These are phyloP conservation scores for Cynaeus angustus DNA, from an alignment of 2,888 invertebrate genomes.

Conservation along the genomic window DNA sequence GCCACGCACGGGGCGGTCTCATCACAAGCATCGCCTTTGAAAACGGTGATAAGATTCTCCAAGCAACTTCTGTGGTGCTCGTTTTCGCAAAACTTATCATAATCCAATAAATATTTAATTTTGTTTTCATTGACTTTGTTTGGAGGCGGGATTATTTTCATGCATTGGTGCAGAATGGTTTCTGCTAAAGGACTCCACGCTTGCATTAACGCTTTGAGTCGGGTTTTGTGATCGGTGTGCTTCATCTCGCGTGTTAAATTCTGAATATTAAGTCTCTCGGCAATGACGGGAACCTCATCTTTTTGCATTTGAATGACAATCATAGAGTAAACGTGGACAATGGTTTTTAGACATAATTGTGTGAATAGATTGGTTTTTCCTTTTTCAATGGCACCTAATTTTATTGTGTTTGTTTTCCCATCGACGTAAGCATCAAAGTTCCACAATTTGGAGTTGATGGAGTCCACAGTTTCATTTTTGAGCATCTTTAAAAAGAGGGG, in stretches of 20 bases:
- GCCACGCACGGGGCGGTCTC: conserved; percentile 80
- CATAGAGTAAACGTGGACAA: conserved; percentile 93
- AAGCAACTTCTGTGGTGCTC: conserved; percentile 81
- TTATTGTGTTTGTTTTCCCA: conserved; percentile 86
- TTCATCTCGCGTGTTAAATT: conserved; percentile 84
- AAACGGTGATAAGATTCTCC: conserved; percentile 73
- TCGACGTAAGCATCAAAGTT: conserved; percentile 92
- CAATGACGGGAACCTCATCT: conserved; percentile 81
- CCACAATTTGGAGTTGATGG: conserved; percentile 90
- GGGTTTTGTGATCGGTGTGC: conserved; percentile 84
- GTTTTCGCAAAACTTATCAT: conserved; percentile 73
- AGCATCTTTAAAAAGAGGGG: conserved; percentile 71
- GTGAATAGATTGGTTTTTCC: conserved; percentile 95
- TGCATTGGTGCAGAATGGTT: conserved; percentile 88
- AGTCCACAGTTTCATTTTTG: conserved; percentile 76
- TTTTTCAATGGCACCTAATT: conserved; percentile 92
- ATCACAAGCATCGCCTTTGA: conserved; percentile 63
- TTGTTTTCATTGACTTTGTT: conserved; percentile 82
- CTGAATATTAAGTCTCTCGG: conserved; percentile 85
- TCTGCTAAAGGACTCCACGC: conserved; percentile 93
- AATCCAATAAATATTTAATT: conserved; percentile 88
- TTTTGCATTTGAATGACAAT: conserved; percentile 84
- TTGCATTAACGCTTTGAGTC: conserved; percentile 86
- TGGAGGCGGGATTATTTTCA: conserved; percentile 88
- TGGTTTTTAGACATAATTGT: conserved; percentile 91